These are phyloP conservation scores for Falco peregrinus DNA, from an alignment of 2,797 vertebrate genomes.

Conservation along the genomic window DNA sequence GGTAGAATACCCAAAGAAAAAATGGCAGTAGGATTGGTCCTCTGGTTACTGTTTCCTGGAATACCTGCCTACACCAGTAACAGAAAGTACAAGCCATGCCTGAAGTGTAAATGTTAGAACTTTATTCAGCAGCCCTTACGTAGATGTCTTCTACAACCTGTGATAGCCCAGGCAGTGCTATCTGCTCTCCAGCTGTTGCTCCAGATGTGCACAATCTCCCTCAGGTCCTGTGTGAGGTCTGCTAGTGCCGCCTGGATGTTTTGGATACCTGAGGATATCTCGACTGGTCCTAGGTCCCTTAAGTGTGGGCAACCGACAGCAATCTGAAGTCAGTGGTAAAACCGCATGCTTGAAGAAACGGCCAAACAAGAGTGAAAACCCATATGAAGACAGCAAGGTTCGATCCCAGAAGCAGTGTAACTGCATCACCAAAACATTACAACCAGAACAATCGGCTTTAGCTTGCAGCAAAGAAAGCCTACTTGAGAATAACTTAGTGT, in stretches of 20 bases:
- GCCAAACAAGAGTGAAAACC: neutral
- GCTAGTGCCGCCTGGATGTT: fast-evolving
- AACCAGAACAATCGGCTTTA: neutral
- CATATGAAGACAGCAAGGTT: neutral
- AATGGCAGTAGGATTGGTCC: neutral
- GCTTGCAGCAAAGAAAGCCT: neutral
- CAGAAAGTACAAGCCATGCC: neutral
- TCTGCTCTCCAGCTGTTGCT: neutral
- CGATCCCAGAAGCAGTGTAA: neutral
- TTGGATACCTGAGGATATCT: neutral
- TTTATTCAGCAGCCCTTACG: neutral
- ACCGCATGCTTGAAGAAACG: neutral
- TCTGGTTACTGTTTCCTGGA: neutral
- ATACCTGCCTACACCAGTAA: neutral
- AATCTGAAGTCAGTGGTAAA: neutral
- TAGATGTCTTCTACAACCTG: neutral
- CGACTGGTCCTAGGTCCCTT: neutral
- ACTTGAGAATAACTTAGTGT: neutral
- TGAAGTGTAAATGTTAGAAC: neutral
- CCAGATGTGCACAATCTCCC: neutral
- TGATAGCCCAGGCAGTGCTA: neutral
- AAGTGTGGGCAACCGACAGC: neutral
- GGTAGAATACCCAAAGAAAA: neutral
- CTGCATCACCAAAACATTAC: neutral
- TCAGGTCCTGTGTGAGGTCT: neutral